Evolutionary conservation across 1,140 invertebrate species (phyloP), one percentile per base, ranked within the genome.

Genomic region (Drosophila repletoides): DNA sequence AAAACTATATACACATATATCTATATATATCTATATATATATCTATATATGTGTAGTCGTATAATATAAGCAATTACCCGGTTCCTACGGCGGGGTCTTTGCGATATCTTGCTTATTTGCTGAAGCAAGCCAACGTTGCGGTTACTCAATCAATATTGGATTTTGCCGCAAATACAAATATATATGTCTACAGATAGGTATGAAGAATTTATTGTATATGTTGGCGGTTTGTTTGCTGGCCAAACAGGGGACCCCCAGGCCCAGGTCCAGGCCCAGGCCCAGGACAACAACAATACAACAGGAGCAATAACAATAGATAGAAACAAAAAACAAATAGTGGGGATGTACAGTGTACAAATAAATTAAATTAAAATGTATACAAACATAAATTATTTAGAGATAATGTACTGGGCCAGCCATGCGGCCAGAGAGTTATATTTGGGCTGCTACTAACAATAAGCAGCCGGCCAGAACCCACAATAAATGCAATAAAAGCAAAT

Each of bases 291-390:
- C 51, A 71, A 38, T 19, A 33, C 17, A 43, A 12, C 33, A 48
- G 9, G 21, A 61, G 19, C 48, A 60, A 73, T 14, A 59, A 56
- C 15, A 65, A 49, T 24, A 77, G 36, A 58, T 49, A 51, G 38
- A 51, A 7, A 43, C 10, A 36, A 33, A 56, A 56, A 76, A 74
- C 74, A 83, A 76, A 81, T 81, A 83, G 71, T 66, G 77, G 26
- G 59, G 29, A 28, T 70, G 77, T 59, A 49, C 77, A 81, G 24
- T 70, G 77, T 59, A 49, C 77, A 81, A 83, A 83, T 83, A 83
- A 83, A 83, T 83, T 79, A 83, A 83, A 83, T 83, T 83, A 83
- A 83, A 83, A 83, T 84, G 79, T 83, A 83, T 84, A 83, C 79
- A 83, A 84, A 83, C 79, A 83, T 83, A 83, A 83, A 83, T 83